These are phyloP conservation scores for Sturmia bella DNA, from an alignment of 2,888 invertebrate genomes.

Conservation along the genomic window DNA sequence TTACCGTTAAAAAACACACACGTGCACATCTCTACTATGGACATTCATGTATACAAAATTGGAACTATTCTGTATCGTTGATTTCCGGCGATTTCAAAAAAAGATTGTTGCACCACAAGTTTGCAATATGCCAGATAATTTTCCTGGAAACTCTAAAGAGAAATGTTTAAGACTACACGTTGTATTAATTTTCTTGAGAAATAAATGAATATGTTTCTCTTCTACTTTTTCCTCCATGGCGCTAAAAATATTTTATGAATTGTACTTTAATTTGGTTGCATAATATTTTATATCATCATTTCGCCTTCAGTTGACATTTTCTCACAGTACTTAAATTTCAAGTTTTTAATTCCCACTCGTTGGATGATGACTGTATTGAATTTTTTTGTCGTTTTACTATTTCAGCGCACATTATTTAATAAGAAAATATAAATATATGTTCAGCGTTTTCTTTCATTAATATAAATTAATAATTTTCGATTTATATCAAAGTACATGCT, in stretches of 20 bases:
- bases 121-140: too few relatives aligned
- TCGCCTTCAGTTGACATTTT: constrained; percentile 37
- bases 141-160: too few relatives aligned
- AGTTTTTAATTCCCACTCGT: constrained; percentile 9
- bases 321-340: constrained; percentile 61
- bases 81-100: too few relatives aligned
- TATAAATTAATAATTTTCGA: too few relatives aligned
- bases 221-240: constrained; percentile 6
- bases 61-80: too few relatives aligned
- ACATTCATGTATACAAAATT: too few relatives aligned
- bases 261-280: constrained; percentile 43
- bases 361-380: constrained; percentile 29
- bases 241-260: constrained; percentile 28
- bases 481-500: constrained; percentile 9
- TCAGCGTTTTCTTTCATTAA: too few relatives aligned
- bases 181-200: constrained; percentile 1
- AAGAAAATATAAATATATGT: neutral
- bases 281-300: constrained; percentile 51
- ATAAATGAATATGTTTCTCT: neutral
- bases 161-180: too few relatives aligned
- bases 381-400: constrained; percentile 3
- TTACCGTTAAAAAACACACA: too few relatives aligned
- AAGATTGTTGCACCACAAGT: too few relatives aligned
- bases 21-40: too few relatives aligned
- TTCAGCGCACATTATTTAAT: constrained; percentile 36